Evolutionary conservation across 2,113 vertebrate species (phyloP), one percentile per base, ranked within the genome.

Genomic region (Neodon shergylaensis): DNA sequence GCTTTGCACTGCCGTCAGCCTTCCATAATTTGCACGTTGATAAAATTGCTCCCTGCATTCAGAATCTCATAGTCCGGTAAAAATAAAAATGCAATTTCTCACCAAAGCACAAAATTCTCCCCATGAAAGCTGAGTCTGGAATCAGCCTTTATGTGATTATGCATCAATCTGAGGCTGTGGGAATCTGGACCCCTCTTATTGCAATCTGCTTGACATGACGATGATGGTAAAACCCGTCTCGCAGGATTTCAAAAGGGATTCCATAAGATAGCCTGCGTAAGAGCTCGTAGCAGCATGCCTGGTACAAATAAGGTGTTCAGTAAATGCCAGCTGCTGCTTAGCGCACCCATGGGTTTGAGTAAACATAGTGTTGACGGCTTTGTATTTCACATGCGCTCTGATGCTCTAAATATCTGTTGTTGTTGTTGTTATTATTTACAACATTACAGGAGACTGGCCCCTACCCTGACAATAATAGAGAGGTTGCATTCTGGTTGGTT

Each of bases 161-260:
- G n/a, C 54, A 63, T 70, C 39, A 42, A 7, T 58, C 33, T 81
- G 49, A 85, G 79, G 22, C 92, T 65, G 24, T 47, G 72, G 77
- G 54, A 83, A 49, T 86, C 73, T 73, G 79, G 7, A 33, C 6
- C 7, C n/a, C 22, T 87, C 44, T 92, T 36, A 44, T 81, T 33
- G 83, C 76, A 74, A 21, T 85, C 66, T 81, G 65, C 66, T 76
- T 78, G 79, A 92, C 94, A 91, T 49, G 70, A 22, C 12, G 85
- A 73, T 52, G 77, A 54, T 49, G 83, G 49, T 94, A 88, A 91
- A 88, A 68, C 21, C 28, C 39, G 11, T 17, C 44, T 94, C 4
- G 0, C 21, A 49, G 87, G 58, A 52, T 47, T 79, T 42, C 74
- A 91, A 2, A 47, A 82, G 88, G 82, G 92, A 84, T 88, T 94